Conservation (phyloP, 2,888 invertebrate species). For the Tenthredo scrophulariae region DNA sequence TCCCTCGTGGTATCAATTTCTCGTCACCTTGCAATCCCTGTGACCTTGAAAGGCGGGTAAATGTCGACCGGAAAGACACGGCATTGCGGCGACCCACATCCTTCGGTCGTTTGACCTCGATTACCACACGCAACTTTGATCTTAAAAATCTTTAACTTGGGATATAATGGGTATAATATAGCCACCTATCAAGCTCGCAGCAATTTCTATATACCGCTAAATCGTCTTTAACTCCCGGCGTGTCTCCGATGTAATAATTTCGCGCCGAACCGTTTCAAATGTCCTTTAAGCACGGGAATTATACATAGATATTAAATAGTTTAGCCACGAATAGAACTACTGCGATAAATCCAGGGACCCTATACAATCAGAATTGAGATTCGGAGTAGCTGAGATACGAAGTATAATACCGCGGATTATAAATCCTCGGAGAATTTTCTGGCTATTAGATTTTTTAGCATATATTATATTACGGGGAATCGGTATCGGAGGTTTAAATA, state of each 20-base stretch:
- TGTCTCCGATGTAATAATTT: conserved; percentile 18
- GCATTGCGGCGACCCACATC: conserved; percentile 56
- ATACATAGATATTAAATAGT: background rate
- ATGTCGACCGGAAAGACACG: conserved; percentile 50
- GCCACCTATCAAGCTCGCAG: background rate
- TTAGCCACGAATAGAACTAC: background rate
- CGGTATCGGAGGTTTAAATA: background rate
- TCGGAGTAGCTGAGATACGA: background rate
- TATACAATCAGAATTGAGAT: background rate
- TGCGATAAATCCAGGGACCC: background rate
- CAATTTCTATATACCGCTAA: background rate
- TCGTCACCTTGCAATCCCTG: background rate
- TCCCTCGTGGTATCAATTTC: background rate
- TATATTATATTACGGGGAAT: background rate
- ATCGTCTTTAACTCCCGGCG: background rate
- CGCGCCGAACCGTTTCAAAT: conserved; percentile 14
- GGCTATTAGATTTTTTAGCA: background rate
- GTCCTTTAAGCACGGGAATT: background rate
- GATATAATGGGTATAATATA: background rate
- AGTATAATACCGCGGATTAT: background rate
- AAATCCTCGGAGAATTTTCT: background rate
- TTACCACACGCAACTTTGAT: conserved; percentile 49
- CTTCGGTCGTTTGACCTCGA: conserved; percentile 26
- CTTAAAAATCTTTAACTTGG: background rate
- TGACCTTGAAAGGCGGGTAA: conserved; percentile 35